Conservation (phyloP, 2,113 vertebrate species). For the Cyprinus carpio region DNA sequence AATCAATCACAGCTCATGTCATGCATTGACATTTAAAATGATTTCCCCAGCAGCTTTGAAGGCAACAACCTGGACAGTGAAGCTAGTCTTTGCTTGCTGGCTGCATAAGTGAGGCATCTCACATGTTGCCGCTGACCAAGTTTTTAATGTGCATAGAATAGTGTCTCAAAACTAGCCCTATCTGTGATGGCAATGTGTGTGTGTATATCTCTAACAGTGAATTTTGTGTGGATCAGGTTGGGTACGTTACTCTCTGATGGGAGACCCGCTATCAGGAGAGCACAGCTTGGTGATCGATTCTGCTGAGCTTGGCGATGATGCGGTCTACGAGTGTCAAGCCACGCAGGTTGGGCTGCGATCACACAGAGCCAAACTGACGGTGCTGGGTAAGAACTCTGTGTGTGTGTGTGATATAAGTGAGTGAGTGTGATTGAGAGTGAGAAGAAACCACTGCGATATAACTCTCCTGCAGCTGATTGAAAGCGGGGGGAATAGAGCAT, state of each 20-base stretch:
- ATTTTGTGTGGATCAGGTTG: conserved; percentile 77
- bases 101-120: conserved; percentile 30
- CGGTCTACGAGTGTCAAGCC: conserved; percentile 88
- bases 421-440: conserved; percentile 25
- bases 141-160: background rate
- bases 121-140: conserved; percentile 49
- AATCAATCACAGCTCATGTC: conserved; percentile 75
- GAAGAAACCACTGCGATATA: background rate
- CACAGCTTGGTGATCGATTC: conserved; percentile 87
- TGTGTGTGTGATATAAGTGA: background rate
- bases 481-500: conserved; percentile 35
- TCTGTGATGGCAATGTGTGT: conserved; percentile 39
- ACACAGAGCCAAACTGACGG: conserved; percentile 82
- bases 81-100: conserved; percentile 1
- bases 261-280: conserved; percentile 81
- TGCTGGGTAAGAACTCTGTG: conserved; percentile 78
- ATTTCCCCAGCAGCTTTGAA: conserved; percentile 36
- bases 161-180: background rate
- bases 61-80: conserved; percentile 10
- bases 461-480: conserved; percentile 43
- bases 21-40: conserved; percentile 72
- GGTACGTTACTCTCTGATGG: conserved; percentile 86
- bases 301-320: conserved; percentile 85
- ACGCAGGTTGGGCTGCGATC: conserved; percentile 88
- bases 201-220: conserved; percentile 60